A percentile compares a stretch with the other conserved stretches of the same genome.
These are phyloP conservation scores for Nomada hirtipes DNA, from an alignment of 2,888 invertebrate genomes.

Conservation along the genomic window DNA sequence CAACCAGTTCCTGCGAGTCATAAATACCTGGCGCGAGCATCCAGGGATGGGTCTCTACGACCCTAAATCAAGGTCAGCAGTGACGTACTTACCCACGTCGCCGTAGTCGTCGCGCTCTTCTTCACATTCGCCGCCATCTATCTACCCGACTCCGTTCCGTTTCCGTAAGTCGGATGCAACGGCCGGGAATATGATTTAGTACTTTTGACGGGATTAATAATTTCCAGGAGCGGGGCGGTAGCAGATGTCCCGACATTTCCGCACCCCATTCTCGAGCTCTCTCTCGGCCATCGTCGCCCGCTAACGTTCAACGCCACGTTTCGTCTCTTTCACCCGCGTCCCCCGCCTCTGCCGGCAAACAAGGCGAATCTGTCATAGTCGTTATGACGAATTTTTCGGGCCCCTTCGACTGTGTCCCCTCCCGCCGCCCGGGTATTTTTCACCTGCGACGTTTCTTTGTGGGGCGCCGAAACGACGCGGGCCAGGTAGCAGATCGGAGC, in stretches of 20 bases:
- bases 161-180: slow-evolving; percentile 29
- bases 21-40: slow-evolving; percentile 61
- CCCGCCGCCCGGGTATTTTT: slow-evolving; percentile 15
- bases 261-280: slow-evolving; percentile 62
- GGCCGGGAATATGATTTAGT: slow-evolving; percentile 78
- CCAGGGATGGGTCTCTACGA: slow-evolving; percentile 69
- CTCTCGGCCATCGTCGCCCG: slow-evolving; percentile 40
- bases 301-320: slow-evolving; percentile 22
- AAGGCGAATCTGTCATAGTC: slow-evolving; percentile 64
- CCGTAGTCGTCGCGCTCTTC: slow-evolving; percentile 58
- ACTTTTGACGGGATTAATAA: slow-evolving; percentile 82
- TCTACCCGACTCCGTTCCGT: slow-evolving; percentile 14
- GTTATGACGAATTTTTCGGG: slow-evolving; percentile 60
- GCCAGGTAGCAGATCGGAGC: slow-evolving; percentile 1
- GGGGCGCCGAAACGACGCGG: neutral
- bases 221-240: slow-evolving; percentile 76
- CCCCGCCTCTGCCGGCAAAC: neutral
- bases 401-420: neutral
- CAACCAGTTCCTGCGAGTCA: slow-evolving; percentile 59
- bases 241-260: slow-evolving; percentile 83
- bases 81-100: slow-evolving; percentile 56
- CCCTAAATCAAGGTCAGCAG: slow-evolving; percentile 80
- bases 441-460: slow-evolving; percentile 23
- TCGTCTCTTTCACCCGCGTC: slow-evolving; percentile 12
- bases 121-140: slow-evolving; percentile 33